phyloP scores from a whole-genome alignment of 2,113 vertebrate genomes.

The Proteles cristata region DNA sequence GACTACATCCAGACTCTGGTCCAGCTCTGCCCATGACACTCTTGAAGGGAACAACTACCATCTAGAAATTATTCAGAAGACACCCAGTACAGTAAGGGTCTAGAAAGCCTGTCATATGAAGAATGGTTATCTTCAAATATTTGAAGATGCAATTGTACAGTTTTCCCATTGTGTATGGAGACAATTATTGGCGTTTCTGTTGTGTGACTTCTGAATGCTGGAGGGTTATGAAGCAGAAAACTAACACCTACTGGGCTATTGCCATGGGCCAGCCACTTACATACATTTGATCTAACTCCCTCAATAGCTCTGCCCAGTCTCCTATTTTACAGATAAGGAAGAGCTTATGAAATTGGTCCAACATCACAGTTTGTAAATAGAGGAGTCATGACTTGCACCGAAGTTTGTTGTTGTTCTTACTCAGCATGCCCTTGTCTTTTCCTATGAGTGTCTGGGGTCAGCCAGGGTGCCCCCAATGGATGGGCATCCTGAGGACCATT shows the following conservation, averaged over 20 bases:
- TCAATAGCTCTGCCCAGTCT: background rate
- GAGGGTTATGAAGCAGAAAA: background rate
- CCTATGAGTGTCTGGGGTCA: background rate
- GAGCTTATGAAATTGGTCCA: background rate
- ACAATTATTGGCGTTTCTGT: background rate
- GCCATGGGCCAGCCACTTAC: background rate
- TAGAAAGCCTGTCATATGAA: background rate
- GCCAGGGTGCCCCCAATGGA: background rate
- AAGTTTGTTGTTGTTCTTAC: background rate
- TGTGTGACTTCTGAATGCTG: background rate
- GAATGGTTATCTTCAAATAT: conserved; percentile 1
- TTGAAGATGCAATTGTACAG: background rate
- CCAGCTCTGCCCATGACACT: background rate
- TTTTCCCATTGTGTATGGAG: background rate
- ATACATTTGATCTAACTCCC: background rate
- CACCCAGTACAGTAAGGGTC: background rate
- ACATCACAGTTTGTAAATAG: background rate
- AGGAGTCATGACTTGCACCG: background rate
- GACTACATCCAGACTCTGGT: background rate
- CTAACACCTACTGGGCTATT: background rate
- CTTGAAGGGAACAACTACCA: background rate
- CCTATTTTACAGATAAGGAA: background rate
- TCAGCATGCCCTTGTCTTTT: background rate
- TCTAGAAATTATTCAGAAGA: background rate
- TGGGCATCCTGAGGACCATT: background rate